Percentiles rank a stretch among this genome's conserved stretches.
These are phyloP conservation scores for Siphlonurus alternatus DNA, from an alignment of 2,888 invertebrate species.

Conservation along the genomic window DNA sequence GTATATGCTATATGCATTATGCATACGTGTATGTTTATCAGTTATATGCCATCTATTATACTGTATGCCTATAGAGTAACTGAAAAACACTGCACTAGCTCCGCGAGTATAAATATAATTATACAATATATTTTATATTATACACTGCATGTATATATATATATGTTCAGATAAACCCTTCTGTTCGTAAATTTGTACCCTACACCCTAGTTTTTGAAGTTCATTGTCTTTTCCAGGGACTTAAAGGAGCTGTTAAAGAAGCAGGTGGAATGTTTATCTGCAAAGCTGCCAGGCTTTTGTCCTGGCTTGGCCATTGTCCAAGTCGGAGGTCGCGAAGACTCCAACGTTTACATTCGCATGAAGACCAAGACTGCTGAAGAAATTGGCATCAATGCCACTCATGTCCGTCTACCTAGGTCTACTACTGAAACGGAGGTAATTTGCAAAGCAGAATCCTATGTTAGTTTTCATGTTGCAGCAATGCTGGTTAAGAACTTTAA, in stretches of 20 bases:
- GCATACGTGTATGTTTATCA: too few relatives aligned
- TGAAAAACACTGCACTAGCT: too few relatives aligned
- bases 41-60: too few relatives aligned
- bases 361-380: slow-evolving; percentile 84
- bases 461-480: too few relatives aligned
- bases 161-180: background rate
- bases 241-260: slow-evolving; percentile 40
- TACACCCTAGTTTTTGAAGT: background rate
- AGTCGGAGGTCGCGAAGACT: slow-evolving; percentile 92
- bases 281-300: slow-evolving; percentile 40
- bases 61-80: too few relatives aligned
- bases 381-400: slow-evolving; percentile 72
- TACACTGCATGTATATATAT: background rate
- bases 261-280: slow-evolving; percentile 25
- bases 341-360: slow-evolving; percentile 95
- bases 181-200: background rate
- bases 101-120: too few relatives aligned
- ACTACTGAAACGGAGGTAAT: slow-evolving; percentile 63
- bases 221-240: slow-evolving; percentile 34
- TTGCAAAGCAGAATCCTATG: too few relatives aligned
- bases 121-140: too few relatives aligned
- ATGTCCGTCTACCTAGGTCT: slow-evolving; percentile 59
- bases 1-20: too few relatives aligned
- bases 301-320: slow-evolving; percentile 83
- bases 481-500: too few relatives aligned